Evolutionary conservation across 2,888 invertebrate species (phyloP).

Genomic region (Pheosia gnoma): DNA sequence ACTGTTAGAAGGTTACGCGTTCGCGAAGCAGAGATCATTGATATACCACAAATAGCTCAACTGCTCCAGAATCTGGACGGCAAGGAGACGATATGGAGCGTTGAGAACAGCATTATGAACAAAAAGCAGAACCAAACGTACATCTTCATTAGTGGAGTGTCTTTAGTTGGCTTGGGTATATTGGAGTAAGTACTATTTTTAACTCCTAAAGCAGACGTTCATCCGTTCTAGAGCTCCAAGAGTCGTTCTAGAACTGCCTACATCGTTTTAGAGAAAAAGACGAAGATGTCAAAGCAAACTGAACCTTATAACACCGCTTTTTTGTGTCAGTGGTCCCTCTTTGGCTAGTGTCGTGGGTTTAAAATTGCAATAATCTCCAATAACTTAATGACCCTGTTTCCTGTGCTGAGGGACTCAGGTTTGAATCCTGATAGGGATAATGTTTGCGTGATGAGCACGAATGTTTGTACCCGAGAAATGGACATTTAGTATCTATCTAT

Average conservation of each 20-base stretch:
- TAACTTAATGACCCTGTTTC: too few relatives aligned
- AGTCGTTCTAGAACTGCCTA: background rate
- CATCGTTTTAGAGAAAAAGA: background rate
- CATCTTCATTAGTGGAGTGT: slow-evolving; percentile 60
- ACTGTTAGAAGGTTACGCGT: slow-evolving; percentile 67
- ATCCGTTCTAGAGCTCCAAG: background rate
- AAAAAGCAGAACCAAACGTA: slow-evolving; percentile 52
- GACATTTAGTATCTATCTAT: too few relatives aligned
- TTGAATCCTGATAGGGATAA: too few relatives aligned
- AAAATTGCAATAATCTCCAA: too few relatives aligned
- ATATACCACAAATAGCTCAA: slow-evolving; percentile 64
- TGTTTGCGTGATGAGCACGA: too few relatives aligned
- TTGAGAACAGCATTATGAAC: slow-evolving; percentile 57
- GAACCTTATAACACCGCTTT: too few relatives aligned
- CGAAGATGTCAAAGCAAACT: too few relatives aligned
- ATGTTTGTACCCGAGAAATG: too few relatives aligned
- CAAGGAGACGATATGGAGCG: slow-evolving; percentile 59
- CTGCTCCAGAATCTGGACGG: slow-evolving; percentile 58
- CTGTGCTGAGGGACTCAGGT: too few relatives aligned
- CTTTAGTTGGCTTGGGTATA: slow-evolving; percentile 64
- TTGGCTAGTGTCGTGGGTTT: too few relatives aligned
- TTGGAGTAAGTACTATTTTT: slow-evolving; percentile 59
- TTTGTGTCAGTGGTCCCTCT: too few relatives aligned
- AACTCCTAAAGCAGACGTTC: too few relatives aligned
- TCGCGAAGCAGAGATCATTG: slow-evolving; percentile 65